Evolutionary conservation across 2,797 vertebrate genomes (phyloP).

Genomic region (Acropternis orthonyx): DNA sequence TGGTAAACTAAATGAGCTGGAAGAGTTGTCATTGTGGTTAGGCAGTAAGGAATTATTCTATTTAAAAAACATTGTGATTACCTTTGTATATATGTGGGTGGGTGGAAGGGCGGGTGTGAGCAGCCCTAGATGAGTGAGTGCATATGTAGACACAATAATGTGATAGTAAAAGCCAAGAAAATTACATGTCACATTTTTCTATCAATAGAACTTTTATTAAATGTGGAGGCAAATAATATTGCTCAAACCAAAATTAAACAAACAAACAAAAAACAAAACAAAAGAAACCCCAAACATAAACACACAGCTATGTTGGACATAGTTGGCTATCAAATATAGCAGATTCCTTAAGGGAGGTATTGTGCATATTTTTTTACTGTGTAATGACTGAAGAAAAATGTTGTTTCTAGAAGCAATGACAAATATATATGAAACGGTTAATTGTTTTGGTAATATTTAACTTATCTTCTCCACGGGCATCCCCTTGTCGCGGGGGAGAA

Average conservation of each 20-base stretch:
- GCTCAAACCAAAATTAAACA: background rate
- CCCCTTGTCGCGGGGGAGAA: too few species aligned
- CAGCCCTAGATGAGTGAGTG: background rate
- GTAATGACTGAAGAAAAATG: background rate
- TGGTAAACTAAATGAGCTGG: background rate
- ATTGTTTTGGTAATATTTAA: background rate
- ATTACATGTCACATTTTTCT: background rate
- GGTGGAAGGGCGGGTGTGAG: background rate
- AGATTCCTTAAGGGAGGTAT: background rate
- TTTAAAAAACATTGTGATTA: slow-evolving; percentile 8
- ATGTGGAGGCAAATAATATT: background rate
- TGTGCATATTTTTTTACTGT: background rate
- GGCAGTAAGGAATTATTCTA: background rate
- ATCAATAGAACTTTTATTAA: background rate
- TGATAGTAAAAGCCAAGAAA: slow-evolving; percentile 18
- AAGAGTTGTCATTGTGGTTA: background rate
- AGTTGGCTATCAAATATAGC: background rate
- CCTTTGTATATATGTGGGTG: background rate
- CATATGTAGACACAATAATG: slow-evolving; percentile 36
- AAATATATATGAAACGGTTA: background rate
- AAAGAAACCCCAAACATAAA: background rate
- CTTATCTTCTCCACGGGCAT: too few species aligned
- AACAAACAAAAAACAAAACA: background rate
- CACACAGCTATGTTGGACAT: background rate
- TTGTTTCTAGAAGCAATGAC: background rate